These are phyloP conservation scores for Anneissia japonica DNA, from an alignment of 35 echinoderm and acorn worm genomes.

Conservation along the genomic window DNA sequence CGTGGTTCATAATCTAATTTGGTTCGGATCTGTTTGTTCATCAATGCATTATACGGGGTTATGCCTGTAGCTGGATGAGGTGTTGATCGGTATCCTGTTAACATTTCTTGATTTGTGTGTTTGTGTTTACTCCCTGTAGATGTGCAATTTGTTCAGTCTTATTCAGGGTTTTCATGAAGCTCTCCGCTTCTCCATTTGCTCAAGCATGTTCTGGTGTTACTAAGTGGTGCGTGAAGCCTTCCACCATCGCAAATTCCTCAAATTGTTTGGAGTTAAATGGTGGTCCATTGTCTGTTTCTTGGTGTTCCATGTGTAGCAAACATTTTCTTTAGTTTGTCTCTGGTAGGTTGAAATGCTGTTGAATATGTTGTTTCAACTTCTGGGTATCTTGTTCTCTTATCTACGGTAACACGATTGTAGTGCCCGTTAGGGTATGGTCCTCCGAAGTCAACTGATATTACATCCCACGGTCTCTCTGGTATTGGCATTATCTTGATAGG, in stretches of 20 bases:
- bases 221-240: constrained; percentile 43
- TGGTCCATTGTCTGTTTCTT: constrained; percentile 52
- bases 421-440: constrained; percentile 68
- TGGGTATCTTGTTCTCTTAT: constrained; percentile 48
- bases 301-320: constrained; percentile 51
- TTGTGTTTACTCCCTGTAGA: constrained; percentile 7
- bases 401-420: constrained; percentile 53
- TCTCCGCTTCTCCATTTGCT: constrained; percentile 59
- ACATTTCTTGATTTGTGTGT: constrained; percentile 45
- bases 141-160: constrained; percentile 44
- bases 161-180: constrained; percentile 60
- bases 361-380: constrained; percentile 24
- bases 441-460: constrained; percentile 46
- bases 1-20: constrained; percentile 21
- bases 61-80: constrained; percentile 45
- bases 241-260: constrained; percentile 35
- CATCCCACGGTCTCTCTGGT: constrained; percentile 47
- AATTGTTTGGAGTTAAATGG: constrained; percentile 63
- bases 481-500: constrained; percentile 9
- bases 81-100: constrained; percentile 51
- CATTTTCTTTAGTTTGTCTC: constrained; percentile 40
- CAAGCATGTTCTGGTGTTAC: constrained; percentile 46
- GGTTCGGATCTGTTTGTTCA: constrained; percentile 38
- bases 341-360: constrained; percentile 27
- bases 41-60: constrained; percentile 48